Conservation (phyloP, 2,797 vertebrate species). For the Selene dorsalis region DNA sequence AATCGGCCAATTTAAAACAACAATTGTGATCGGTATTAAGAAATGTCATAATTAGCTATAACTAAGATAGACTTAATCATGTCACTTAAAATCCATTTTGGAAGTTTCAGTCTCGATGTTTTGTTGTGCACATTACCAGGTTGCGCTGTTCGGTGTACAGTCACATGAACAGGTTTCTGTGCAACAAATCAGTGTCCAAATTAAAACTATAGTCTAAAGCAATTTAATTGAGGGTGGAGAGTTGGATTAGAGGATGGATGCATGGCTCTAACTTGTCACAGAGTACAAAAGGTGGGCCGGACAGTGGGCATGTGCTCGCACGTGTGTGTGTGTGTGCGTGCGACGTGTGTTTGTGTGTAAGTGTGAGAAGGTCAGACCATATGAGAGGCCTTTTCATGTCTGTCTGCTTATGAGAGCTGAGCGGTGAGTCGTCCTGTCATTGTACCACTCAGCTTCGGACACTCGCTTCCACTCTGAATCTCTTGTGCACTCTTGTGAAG, state of each 20-base stretch:
- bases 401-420: conserved; percentile 65
- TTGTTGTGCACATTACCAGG: not conserved
- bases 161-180: not conserved
- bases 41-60: not conserved
- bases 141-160: not conserved
- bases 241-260: not conserved
- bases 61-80: not conserved
- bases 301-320: not conserved
- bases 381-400: conserved; percentile 79
- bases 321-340: not conserved
- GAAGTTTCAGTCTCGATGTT: not conserved
- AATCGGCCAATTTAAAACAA: no score
- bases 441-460: conserved; percentile 34
- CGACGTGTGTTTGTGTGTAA: conserved; percentile 25
- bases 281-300: conserved; percentile 25
- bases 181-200: not conserved
- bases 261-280: conserved; percentile 15
- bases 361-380: conserved; percentile 77
- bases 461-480: conserved; percentile 28
- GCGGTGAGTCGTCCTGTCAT: conserved; percentile 44
- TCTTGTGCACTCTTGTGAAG: conserved; percentile 13
- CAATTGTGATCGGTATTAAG: not conserved
- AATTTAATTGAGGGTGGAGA: not conserved
- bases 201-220: not conserved
- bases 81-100: not conserved